Evolutionary conservation across 2,888 invertebrate genomes (phyloP), one percentile per base, ranked within the genome.

Genomic region (Blastobasis lacticolella): DNA sequence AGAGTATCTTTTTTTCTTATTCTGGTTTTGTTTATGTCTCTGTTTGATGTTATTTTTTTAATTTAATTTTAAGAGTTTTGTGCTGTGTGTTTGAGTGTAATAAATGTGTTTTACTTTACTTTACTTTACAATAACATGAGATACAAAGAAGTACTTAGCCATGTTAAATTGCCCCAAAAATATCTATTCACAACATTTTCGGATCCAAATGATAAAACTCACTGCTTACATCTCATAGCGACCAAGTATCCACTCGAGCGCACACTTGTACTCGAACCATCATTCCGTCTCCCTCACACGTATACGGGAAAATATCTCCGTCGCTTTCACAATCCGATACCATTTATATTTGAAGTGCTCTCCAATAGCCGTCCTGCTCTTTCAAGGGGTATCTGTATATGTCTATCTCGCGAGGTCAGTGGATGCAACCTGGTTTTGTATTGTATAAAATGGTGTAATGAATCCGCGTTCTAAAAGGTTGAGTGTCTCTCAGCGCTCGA

Each of bases 281-380:
- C 51, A 47, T 10, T 43, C 52, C 61, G 56, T 71, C 66, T 60
- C 69, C 55, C 62, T 71, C 68, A 54, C 65, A 60, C 63, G 9
- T 10, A 37, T 38, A 6, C 23, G 23, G 23, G 23, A 23, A 23
- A 23, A 45, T 45, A n/a, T n/a, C 6, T 10, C 43, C 36, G 4
- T 53, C 45, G 9, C 37, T 41, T 23, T 50, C 53, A 49, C 70
- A 75, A 78, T 79, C 75, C 77, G 84, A 83, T 85, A 86, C 85
- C 84, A 80, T 86, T 85, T 83, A 83, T 78, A 76, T 75, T 76
- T 85, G 62, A 71, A 86, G 86, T 78, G 75, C 71, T 67, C 81
- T 82, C 67, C 58, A 63, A 57, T 63, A 64, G 51, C 71, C 58
- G 49, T 78, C 79, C 62, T 69, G 51, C 62, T 82, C 62, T 49